Evolutionary conservation across 2,888 invertebrate species (phyloP), one percentile per base, ranked within the genome.

Genomic region (Drosophila sordidapex): DNA sequence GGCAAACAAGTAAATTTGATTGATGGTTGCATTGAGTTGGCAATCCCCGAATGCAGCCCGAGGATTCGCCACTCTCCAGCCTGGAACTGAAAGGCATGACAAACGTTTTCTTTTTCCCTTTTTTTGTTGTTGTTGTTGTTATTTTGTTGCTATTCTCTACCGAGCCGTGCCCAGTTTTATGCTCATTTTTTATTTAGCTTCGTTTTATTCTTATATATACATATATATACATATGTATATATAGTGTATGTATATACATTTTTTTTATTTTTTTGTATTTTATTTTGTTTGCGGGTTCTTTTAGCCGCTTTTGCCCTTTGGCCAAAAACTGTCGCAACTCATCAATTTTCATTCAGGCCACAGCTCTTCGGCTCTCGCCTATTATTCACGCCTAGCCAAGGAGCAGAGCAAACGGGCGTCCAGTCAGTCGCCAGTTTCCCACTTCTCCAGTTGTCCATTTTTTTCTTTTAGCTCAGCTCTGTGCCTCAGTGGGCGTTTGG

Each of bases 261-360:
- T 13, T 13, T 21, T 3, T 13, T 13, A 21, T 13, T 13, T 40
- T 54, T 66, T 53, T 51, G 5, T 29, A 53, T 52, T 56, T 51
- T 31, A 21, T 66, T 58, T 69, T 69, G 52, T 74, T 68, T 69
- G 76, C 73, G 69, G 69, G 59, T 73, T 73, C 70, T 67, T 74
- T 76, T 72, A 75, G 78, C 59, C 69, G 71, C 70, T 61, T 83
- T 76, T 89, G 86, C 86, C 88, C 87, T 91, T 89, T 89, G 84
- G 91, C 88, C 89, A 88, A 82, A 88, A 90, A 88, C 87, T 90
- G 91, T 91, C 89, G 83, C 87, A 90, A 83, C 88, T 90, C 90
- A 90, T 91, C 88, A 89, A 90, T 90, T 87, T 84, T 76, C 82
- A 89, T 84, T 89, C 82, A 83, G 76, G 70, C 75, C 71, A 66